A percentile compares a stretch with the other conserved stretches of the same genome.
These are phyloP conservation scores for Anhinga anhinga DNA, from an alignment of 2,113 vertebrate genomes.

Conservation along the genomic window DNA sequence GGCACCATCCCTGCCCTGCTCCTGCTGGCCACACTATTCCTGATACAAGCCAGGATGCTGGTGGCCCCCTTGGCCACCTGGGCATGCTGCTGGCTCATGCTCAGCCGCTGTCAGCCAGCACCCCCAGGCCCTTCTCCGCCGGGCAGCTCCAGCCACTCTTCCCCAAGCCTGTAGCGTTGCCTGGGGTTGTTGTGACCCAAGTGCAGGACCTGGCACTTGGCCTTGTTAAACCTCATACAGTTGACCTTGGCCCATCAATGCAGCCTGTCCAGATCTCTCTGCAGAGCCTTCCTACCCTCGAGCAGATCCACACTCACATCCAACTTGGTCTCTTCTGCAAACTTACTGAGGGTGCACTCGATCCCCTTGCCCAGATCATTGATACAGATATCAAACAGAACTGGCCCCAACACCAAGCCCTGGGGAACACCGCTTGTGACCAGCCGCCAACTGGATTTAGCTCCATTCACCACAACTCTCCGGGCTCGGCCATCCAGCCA, in stretches of 20 bases:
- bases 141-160: not conserved
- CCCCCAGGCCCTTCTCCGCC: not conserved
- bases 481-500: not conserved
- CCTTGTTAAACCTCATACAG: not conserved
- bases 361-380: not conserved
- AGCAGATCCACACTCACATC: not conserved
- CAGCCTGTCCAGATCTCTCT: not conserved
- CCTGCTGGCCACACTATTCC: not conserved
- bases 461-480: not conserved
- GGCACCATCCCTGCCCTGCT: not conserved
- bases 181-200: not conserved
- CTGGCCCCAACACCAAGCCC: not conserved
- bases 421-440: not conserved
- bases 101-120: not conserved
- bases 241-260: not conserved
- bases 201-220: not conserved
- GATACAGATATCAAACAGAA: not conserved
- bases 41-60: too few relatives aligned
- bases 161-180: too few relatives aligned
- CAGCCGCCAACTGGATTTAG: not conserved
- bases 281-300: not conserved
- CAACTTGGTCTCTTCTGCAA: not conserved
- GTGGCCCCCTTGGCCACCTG: too few relatives aligned
- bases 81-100: not conserved
- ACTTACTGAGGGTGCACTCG: not conserved